Base-by-base conservation (phyloP, 2,888 invertebrate genomes). In the Callyntrura guangdongensis region DNA sequence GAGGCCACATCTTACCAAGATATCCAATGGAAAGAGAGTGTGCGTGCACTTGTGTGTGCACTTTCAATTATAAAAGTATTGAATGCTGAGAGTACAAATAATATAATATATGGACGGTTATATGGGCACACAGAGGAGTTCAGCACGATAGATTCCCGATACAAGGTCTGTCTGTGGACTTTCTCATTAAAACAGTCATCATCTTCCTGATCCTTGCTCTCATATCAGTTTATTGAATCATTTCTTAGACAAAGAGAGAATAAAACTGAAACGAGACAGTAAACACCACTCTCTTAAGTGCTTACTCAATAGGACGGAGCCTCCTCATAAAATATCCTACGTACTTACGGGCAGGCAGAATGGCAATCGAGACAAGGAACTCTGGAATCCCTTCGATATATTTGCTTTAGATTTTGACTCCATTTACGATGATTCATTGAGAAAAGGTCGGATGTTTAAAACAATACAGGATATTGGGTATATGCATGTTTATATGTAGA, bases 191-290 rank as follows among this genome's bases (percentile, higher is more conserved):
- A 86, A 45, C 45, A 86, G 77, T 61, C 49, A 36, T 86, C 86
- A 87, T 87, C 61, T 56, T 77, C 53, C 27, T 87, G 67, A 79
- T 87, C 87, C 27, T 61, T 64, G 45, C 74, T 53, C 56, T 81
- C 56, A 36, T 87, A 87, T 87, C 87, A 87, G 64, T 81, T 81
- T 81, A 87, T 87, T 87, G 87, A 87, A 87, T 87, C 87, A 81
- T 87, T 87, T 81, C 69, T 81, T 69, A 67, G 47, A 79, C 81
- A 87, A 69, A 79, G 72, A 56, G n/a, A n/a, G 56, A 27, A 86
- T 11, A 20, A 74, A 74, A 72, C 47, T n/a, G 5, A 67, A 17
- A 17, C 0, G 53, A 53, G 22, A 45, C 20, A 81, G 81, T 20
- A 81, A 81, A 81, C 56, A 67, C 20, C 20, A 25, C 49, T 27